Conservation (phyloP, 2,113 vertebrate genomes). For the Pan paniscus region DNA sequence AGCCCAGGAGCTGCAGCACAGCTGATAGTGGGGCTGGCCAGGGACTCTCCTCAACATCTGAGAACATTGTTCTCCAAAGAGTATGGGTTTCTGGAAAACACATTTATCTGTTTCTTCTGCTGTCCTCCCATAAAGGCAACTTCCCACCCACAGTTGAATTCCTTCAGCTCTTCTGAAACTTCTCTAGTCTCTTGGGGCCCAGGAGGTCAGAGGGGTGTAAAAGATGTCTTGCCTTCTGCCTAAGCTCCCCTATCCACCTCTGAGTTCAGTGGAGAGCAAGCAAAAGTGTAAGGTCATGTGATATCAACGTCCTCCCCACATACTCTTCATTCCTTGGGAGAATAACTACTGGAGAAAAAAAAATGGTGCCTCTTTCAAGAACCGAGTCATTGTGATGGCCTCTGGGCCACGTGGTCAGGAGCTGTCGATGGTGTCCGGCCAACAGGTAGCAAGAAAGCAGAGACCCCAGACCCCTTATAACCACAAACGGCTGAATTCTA, state of each 20-base stretch:
- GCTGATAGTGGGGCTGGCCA: not conserved
- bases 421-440: accelerated
- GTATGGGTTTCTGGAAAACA: not conserved
- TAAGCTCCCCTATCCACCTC: too few species aligned
- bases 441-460: not conserved
- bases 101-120: not conserved
- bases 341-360: not conserved
- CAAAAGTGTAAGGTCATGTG: accelerated
- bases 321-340: not conserved
- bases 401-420: not conserved
- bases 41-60: not conserved
- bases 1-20: not conserved
- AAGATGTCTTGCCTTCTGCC: not conserved
- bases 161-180: not conserved
- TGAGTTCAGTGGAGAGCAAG: not conserved
- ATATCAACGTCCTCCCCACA: too few species aligned
- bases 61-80: not conserved
- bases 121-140: not conserved
- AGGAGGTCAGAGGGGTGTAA: not conserved
- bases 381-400: not conserved
- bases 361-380: not conserved
- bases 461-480: not conserved
- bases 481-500: not conserved
- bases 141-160: not conserved
- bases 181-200: not conserved